Evolutionary conservation across 2,888 invertebrate species (phyloP).

Genomic region (Erebia palarica): DNA sequence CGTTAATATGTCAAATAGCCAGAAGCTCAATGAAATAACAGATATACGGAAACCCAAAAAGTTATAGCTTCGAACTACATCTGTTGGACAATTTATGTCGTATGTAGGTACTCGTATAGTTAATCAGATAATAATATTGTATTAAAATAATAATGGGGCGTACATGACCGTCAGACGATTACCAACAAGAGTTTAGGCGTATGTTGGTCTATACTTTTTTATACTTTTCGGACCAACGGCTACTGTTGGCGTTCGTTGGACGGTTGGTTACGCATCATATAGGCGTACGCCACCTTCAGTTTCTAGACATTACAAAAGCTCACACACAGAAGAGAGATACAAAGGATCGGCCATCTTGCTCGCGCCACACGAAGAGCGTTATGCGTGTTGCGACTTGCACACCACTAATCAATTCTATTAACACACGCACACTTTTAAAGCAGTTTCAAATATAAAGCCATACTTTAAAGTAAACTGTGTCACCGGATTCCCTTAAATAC

Average conservation of each 20-base stretch:
- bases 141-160: not conserved
- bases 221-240: not conserved
- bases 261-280: not conserved
- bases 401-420: conserved; percentile 39
- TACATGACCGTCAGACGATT: not conserved
- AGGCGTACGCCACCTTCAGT: conserved; percentile 63
- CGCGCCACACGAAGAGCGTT: conserved; percentile 64
- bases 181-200: not conserved
- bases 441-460: conserved; percentile 3
- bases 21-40: not conserved
- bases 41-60: not conserved
- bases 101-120: not conserved
- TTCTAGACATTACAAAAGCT: conserved; percentile 60
- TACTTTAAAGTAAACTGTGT: too few species aligned
- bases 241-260: not conserved
- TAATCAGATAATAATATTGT: not conserved
- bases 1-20: conserved; percentile 30
- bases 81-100: not conserved
- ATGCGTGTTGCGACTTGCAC: conserved; percentile 61
- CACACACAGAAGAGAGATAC: conserved; percentile 61
- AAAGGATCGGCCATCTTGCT: conserved; percentile 80
- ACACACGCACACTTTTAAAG: conserved; percentile 7
- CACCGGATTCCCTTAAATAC: too few species aligned
- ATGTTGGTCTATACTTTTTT: too few species aligned
- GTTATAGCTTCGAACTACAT: not conserved